These are phyloP conservation scores for Hofmannophila pseudospretella DNA, from an alignment of 2,888 invertebrate genomes.

Conservation along the genomic window DNA sequence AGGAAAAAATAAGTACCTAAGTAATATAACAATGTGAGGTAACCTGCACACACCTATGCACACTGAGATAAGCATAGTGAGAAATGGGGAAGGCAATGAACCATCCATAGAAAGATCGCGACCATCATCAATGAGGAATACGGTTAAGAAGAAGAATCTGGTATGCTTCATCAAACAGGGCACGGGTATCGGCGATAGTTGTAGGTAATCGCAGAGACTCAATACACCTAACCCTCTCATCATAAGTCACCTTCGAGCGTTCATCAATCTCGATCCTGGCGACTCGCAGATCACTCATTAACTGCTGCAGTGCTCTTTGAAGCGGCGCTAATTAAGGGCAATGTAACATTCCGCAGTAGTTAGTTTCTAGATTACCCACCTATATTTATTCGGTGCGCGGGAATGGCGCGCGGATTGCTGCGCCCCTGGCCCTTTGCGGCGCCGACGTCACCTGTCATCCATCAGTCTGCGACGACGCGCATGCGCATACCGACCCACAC, in stretches of 20 bases:
- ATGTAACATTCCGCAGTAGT: conserved; percentile 28
- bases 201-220: no score
- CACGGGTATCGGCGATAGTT: no score
- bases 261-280: conserved; percentile 18
- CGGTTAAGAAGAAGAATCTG: no score
- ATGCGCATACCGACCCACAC: conserved; percentile 50
- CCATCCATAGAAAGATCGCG: no score
- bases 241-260: not conserved
- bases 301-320: conserved; percentile 33
- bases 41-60: no score
- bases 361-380: conserved; percentile 29
- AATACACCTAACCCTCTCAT: no score
- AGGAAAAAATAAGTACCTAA: no score
- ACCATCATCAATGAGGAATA: no score
- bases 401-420: conserved; percentile 21
- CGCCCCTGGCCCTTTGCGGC: conserved; percentile 50
- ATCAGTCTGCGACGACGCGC: conserved; percentile 73
- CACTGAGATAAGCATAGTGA: no score
- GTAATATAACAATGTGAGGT: no score
- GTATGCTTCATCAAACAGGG: no score
- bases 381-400: conserved; percentile 37
- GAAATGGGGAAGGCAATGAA: no score
- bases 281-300: conserved; percentile 34
- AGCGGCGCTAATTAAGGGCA: conserved; percentile 36
- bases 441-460: conserved; percentile 75